Conservation (phyloP, 92 coral and sea anemone species). For the Porites evermanni region DNA sequence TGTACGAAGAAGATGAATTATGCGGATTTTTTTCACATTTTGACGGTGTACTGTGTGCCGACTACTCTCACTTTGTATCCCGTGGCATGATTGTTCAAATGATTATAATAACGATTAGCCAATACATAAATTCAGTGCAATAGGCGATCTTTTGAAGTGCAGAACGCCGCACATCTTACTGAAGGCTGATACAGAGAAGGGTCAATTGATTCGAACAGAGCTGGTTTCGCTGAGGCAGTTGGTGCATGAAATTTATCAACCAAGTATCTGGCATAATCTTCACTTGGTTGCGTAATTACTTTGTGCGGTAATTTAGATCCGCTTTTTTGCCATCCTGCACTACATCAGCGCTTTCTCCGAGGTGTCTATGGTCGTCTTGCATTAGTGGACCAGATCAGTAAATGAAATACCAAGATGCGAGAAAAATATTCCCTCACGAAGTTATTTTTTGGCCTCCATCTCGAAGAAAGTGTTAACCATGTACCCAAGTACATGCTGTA, state of each 20-base stretch:
- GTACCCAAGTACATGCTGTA: no score
- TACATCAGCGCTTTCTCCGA: background rate
- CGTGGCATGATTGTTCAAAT: background rate
- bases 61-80: background rate
- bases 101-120: background rate
- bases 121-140: background rate
- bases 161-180: background rate
- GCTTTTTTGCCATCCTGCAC: background rate
- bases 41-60: background rate
- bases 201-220: background rate
- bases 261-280: background rate
- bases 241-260: slow-evolving; percentile 1
- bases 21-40: background rate
- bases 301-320: background rate
- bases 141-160: background rate
- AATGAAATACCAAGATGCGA: background rate
- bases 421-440: background rate
- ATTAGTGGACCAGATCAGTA: background rate
- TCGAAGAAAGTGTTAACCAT: background rate
- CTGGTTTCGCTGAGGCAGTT: background rate
- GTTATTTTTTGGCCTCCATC: background rate
- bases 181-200: background rate
- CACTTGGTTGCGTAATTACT: background rate
- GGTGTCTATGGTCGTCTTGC: background rate
- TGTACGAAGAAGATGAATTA: background rate